These are phyloP conservation scores for Campopleginae sp. DNA, from an alignment of 2,888 invertebrate genomes.

Conservation along the genomic window DNA sequence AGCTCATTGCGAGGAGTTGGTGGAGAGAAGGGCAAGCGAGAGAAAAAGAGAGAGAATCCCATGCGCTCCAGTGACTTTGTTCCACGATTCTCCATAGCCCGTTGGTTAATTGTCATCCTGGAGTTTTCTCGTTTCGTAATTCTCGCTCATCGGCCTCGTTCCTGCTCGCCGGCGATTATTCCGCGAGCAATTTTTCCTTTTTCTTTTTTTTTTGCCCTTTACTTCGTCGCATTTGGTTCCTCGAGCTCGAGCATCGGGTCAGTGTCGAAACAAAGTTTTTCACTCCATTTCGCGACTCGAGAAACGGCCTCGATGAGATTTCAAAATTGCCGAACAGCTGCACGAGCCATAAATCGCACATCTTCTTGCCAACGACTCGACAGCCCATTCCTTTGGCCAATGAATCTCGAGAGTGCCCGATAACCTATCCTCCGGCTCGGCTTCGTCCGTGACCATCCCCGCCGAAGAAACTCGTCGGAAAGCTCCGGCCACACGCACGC, in stretches of 20 bases:
- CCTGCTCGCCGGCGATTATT: constrained; percentile 41
- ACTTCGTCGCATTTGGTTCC: not conserved
- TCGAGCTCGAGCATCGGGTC: constrained; percentile 11
- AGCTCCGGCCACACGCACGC: not conserved
- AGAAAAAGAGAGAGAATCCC: constrained; percentile 22
- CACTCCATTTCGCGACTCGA: constrained; percentile 22
- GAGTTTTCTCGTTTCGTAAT: constrained; percentile 19
- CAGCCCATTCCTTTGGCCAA: constrained; percentile 47
- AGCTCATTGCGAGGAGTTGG: constrained; percentile 35
- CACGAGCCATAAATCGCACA: constrained; percentile 32
- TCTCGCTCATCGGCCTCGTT: constrained; percentile 3
- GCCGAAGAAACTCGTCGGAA: constrained; percentile 52
- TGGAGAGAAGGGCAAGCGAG: not conserved
- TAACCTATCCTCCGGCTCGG: constrained; percentile 38
- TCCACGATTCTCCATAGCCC: constrained; percentile 54
- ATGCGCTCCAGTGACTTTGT: constrained; percentile 71
- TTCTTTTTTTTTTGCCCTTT: not conserved
- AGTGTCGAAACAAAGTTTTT: not conserved
- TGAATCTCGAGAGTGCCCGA: constrained; percentile 44
- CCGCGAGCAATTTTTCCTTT: constrained; percentile 4
- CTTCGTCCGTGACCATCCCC: constrained; percentile 47
- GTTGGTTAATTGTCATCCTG: constrained; percentile 42
- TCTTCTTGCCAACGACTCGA: constrained; percentile 32
- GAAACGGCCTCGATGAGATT: constrained; percentile 58
- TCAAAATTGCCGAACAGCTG: constrained; percentile 52